Evolutionary conservation across 35 echinoderm and acorn worm species (phyloP).

Genomic region (Acanthaster planci): DNA sequence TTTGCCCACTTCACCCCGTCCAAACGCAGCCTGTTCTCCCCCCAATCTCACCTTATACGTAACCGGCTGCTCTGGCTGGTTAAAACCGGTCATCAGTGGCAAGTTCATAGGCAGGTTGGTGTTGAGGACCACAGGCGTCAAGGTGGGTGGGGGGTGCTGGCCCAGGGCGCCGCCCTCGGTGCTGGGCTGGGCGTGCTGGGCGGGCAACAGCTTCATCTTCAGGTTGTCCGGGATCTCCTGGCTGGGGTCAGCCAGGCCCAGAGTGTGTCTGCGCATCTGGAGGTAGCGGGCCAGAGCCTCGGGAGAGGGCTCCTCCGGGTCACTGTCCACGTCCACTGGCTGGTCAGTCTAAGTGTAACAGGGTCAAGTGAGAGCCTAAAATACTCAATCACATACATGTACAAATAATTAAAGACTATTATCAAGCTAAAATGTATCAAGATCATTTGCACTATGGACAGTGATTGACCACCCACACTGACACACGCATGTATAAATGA

Average conservation of each 20-base stretch:
- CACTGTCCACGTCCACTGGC: slow-evolving; percentile 85
- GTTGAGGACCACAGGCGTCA: slow-evolving; percentile 40
- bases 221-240: slow-evolving; percentile 53
- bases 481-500: too few relatives aligned
- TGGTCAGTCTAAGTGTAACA: slow-evolving; percentile 24
- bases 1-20: too few relatives aligned
- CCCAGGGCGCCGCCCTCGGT: slow-evolving; percentile 1
- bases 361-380: neutral
- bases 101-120: slow-evolving; percentile 85
- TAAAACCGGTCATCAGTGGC: slow-evolving; percentile 45
- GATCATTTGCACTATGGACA: too few relatives aligned
- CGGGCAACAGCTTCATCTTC: slow-evolving; percentile 5
- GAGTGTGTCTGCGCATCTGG: slow-evolving; percentile 70
- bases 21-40: neutral
- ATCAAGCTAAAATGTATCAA: neutral
- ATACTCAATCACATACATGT: neutral
- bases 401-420: neutral
- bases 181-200: neutral
- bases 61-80: slow-evolving; percentile 60
- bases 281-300: slow-evolving; percentile 73
- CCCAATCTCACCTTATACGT: slow-evolving; percentile 71
- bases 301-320: slow-evolving; percentile 77
- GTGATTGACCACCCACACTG: too few relatives aligned
- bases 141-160: neutral
- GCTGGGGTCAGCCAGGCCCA: slow-evolving; percentile 74